Base-by-base conservation (phyloP, 2,888 invertebrate species). In the Girardia tigrina region DNA sequence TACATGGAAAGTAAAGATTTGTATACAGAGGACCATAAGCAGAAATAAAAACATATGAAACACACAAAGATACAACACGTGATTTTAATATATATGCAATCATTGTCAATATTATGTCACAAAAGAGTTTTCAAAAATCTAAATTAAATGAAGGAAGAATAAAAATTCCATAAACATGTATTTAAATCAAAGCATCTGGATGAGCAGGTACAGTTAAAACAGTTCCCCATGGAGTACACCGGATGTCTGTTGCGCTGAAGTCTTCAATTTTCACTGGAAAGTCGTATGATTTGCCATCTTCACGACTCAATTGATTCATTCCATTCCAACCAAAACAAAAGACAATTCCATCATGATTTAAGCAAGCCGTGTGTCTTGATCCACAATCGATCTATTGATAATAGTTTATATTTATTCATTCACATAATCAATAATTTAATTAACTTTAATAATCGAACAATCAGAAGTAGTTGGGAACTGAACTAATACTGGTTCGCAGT, bases 271-370 rank as follows among this genome's bases (percentile, higher is more conserved):
- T 8, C 8, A 36, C 16, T 16, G 36, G 36, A 16, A 36, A 36
- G 16, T 36, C 36, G 16, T 36, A 36, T 12, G 36, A 36, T 36
- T 36, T 36, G 12, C 36, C 36, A 36, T 82, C 81, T 26, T 80
- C 80, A 16, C 79, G 80, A 20, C 89, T 90, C 71, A 92, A 82
- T 81, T 92, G 92, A 0, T 90, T 90, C 84, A 91, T 90, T 80
- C 88, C 88, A 84, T 91, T 91, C 87, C 89, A 90, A 16, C 92
- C 93, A 81, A 88, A 87, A 0, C 89, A 89, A 88, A 89, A 90
- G 16, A 92, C 81, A 36, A 87, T 84, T 20, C 88, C 88, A 80
- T 89, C 88, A 78, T 88, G 89, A 86, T 81, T 74, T 83, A 85
- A 69, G 72, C 73, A 75, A 74, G 42, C 71, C 0, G 91, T 90